These are phyloP conservation scores for Zosterops lateralis DNA, from an alignment of 2,113 vertebrate genomes.

Conservation along the genomic window DNA sequence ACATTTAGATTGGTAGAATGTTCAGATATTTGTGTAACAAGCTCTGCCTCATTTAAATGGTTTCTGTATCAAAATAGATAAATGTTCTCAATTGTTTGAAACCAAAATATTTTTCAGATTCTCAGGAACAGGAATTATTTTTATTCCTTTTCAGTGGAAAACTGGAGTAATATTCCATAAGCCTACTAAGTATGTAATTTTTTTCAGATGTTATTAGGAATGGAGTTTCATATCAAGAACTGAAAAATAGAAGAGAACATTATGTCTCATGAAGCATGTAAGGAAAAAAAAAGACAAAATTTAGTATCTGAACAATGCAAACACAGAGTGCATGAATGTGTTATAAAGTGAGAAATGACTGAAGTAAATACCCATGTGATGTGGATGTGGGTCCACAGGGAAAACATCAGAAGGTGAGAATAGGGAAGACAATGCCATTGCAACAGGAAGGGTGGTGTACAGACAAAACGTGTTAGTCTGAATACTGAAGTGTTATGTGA, in stretches of 20 bases:
- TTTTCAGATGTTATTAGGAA: neutral
- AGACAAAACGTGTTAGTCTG: constrained; percentile 27
- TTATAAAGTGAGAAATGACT: constrained; percentile 38
- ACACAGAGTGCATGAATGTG: neutral
- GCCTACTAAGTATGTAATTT: neutral
- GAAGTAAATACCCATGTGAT: constrained; percentile 11
- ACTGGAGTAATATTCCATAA: neutral
- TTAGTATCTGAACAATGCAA: neutral
- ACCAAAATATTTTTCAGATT: neutral
- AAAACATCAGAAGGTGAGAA: constrained; percentile 37
- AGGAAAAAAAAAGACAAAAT: neutral
- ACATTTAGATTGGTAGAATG: neutral
- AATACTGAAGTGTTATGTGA: neutral
- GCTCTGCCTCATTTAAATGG: neutral
- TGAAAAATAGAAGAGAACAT: neutral
- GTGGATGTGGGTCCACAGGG: constrained; percentile 11
- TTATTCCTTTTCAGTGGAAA: neutral
- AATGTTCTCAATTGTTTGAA: neutral
- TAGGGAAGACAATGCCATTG: constrained; percentile 17
- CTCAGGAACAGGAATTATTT: neutral
- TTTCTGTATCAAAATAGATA: neutral
- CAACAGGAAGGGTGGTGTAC: neutral
- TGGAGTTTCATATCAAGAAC: neutral
- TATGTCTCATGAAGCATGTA: neutral
- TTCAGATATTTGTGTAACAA: neutral